Base-by-base conservation (phyloP, 2,113 vertebrate species). In the Xyliphius kryptos region DNA sequence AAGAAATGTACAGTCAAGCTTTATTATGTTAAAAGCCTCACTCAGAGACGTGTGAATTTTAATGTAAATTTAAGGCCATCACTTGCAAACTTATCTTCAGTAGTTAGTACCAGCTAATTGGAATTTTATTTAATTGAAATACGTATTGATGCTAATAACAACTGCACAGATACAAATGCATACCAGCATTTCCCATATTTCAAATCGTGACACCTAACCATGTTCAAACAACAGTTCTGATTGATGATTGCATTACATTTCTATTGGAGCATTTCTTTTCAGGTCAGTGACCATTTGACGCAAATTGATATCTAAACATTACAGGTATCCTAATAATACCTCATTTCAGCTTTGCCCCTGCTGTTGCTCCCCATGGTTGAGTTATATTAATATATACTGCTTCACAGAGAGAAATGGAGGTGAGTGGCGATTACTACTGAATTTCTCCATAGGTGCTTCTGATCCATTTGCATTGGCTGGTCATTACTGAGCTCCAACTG, bases 401-500 rank as follows among this genome's bases (percentile, higher is more conserved):
- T 63, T 63, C 41, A 16, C 40, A 36, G 50, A 70, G 72, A 64
- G 68, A 44, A 66, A 63, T 59, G 66, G 74, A 70, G 55, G 71
- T 61, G 44, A 73, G 76, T 70, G 71, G 63, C 61, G 76, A 75
- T 79, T 81, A 80, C 81, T 69, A 77, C 67, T 40, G 68, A 79
- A 74, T 63, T 63, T 59, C 67, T 81, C 73, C 72, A 61, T 77
- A 74, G 62, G 10, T 56, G 5, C 21, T 65, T 61, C 67, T 49
- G 64, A 66, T 74, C 79, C 82, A 80, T 83, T 83, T 80, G 79
- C 78, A 76, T 71, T 76, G 70, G 77, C 75, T 79, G 78, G 82
- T 85, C 79, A 80, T 80, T 83, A 78, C 76, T 68, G 56, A 67
- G 71, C 74, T 77, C 76, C 74, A 74, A 1, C 22, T 70, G 71